These are phyloP conservation scores for Acrobasis repandana DNA, from an alignment of 2,888 invertebrate genomes.

Conservation along the genomic window DNA sequence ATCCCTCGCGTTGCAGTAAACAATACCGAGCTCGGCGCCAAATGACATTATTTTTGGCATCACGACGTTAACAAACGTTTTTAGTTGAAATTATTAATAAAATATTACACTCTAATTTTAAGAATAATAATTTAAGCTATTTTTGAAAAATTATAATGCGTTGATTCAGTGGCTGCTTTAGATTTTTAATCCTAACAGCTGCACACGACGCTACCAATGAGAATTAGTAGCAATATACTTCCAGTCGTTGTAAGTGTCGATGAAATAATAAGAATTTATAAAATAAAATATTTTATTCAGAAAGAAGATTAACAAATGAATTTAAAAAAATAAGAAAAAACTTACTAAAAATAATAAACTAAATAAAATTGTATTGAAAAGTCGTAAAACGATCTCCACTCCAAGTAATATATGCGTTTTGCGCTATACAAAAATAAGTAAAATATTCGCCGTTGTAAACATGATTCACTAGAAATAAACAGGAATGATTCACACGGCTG, in stretches of 20 bases:
- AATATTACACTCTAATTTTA: too few relatives aligned
- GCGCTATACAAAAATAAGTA: constrained; percentile 7
- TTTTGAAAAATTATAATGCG: not conserved
- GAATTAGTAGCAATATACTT: too few relatives aligned
- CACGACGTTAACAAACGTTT: not conserved
- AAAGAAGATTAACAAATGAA: too few relatives aligned
- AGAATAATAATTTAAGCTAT: too few relatives aligned
- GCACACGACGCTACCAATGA: too few relatives aligned
- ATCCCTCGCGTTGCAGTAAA: not conserved
- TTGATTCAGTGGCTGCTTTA: not conserved
- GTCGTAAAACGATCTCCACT: constrained; percentile 3
- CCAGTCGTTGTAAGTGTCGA: too few relatives aligned
- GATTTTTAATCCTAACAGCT: too few relatives aligned
- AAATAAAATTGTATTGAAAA: not conserved
- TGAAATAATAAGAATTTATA: not conserved
- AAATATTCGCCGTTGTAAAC: constrained; percentile 24
- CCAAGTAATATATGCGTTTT: too few relatives aligned
- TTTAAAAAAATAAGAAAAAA: too few relatives aligned
- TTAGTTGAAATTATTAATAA: constrained; percentile 6
- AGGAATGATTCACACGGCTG: constrained; percentile 24
- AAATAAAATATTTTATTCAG: too few relatives aligned
- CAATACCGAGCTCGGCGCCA: constrained; percentile 13
- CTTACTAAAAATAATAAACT: too few relatives aligned
- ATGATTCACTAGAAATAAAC: constrained; percentile 32
- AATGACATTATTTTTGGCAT: constrained; percentile 19